A percentile compares a stretch with the other conserved stretches of the same genome.
These are phyloP conservation scores for Artibeus jamaicensis DNA, from an alignment of 2,797 vertebrate species.

Conservation along the genomic window DNA sequence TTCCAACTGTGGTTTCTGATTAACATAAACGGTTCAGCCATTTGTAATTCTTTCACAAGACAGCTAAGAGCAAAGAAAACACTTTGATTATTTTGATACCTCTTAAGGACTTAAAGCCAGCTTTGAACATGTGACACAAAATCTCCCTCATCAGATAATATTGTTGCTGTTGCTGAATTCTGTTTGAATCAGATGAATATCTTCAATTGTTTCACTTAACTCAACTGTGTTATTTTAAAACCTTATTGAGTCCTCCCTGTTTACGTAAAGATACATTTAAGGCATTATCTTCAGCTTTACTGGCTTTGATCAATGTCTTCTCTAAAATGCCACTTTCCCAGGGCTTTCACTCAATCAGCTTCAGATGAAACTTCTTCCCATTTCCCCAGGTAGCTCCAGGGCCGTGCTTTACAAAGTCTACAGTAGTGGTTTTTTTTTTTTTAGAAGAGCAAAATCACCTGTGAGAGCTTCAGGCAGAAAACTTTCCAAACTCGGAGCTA, in stretches of 20 bases:
- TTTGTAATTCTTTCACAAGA: constrained; percentile 54
- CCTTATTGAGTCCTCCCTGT: constrained; percentile 52
- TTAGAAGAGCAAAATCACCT: neutral
- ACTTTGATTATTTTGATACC: constrained; percentile 67
- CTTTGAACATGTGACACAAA: constrained; percentile 62
- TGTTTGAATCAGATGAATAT: constrained; percentile 49
- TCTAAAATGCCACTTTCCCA: constrained; percentile 63
- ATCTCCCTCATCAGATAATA: constrained; percentile 67
- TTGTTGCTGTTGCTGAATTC: constrained; percentile 47
- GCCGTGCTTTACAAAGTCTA: neutral
- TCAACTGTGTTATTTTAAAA: constrained; percentile 67
- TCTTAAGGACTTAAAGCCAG: constrained; percentile 47
- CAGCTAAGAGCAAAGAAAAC: constrained; percentile 61
- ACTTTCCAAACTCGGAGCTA: neutral
- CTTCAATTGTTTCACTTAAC: constrained; percentile 58
- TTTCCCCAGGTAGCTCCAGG: neutral
- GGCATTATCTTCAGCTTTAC: constrained; percentile 62
- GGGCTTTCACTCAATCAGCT: constrained; percentile 40
- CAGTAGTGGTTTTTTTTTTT: neutral
- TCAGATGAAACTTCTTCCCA: constrained; percentile 35
- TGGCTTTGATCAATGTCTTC: constrained; percentile 60
- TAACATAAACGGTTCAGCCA: constrained; percentile 34
- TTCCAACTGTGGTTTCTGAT: constrained; percentile 36
- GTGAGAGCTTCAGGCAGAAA: neutral
- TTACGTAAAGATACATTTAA: constrained; percentile 71